phyloP scores from a whole-genome alignment of 2,888 invertebrate genomes.

The Hipparchia semele region DNA sequence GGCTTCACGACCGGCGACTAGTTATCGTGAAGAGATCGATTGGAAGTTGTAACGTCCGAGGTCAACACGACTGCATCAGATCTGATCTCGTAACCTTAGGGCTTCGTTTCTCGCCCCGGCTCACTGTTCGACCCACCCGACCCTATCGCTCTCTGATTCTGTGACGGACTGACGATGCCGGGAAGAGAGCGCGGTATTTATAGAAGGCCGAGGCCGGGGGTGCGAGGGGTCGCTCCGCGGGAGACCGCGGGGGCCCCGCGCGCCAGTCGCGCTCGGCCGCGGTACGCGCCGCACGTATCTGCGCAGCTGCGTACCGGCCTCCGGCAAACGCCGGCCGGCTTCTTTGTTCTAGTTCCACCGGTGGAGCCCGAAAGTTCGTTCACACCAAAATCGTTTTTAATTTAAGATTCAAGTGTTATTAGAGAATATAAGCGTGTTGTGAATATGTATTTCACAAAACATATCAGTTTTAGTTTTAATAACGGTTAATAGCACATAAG shows the following conservation, averaged over 20 bases:
- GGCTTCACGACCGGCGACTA: constrained; percentile 72
- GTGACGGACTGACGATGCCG: constrained; percentile 78
- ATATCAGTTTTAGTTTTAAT: constrained; percentile 12
- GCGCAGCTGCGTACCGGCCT: constrained; percentile 55
- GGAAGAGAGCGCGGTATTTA: constrained; percentile 72
- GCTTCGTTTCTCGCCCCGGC: constrained; percentile 78
- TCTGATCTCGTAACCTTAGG: constrained; percentile 82
- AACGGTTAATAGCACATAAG: constrained; percentile 23
- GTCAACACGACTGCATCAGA: constrained; percentile 78
- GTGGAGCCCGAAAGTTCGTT: constrained; percentile 41
- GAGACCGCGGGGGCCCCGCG: constrained; percentile 73
- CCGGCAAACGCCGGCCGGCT: constrained; percentile 69
- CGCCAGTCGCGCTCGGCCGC: constrained; percentile 67
- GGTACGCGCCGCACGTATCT: constrained; percentile 54
- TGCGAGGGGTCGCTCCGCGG: constrained; percentile 66
- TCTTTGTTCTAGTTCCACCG: constrained; percentile 70
- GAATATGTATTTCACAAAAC: background rate
- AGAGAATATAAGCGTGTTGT: constrained; percentile 15
- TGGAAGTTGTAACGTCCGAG: constrained; percentile 69
- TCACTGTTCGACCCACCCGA: constrained; percentile 75
- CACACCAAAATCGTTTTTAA: constrained; percentile 11
- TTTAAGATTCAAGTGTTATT: constrained; percentile 22
- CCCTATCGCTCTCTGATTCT: constrained; percentile 68
- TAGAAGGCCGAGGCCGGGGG: constrained; percentile 70
- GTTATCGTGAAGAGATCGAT: constrained; percentile 76